Conservation (phyloP, 2,113 vertebrate genomes). For the Coturnix japonica region DNA sequence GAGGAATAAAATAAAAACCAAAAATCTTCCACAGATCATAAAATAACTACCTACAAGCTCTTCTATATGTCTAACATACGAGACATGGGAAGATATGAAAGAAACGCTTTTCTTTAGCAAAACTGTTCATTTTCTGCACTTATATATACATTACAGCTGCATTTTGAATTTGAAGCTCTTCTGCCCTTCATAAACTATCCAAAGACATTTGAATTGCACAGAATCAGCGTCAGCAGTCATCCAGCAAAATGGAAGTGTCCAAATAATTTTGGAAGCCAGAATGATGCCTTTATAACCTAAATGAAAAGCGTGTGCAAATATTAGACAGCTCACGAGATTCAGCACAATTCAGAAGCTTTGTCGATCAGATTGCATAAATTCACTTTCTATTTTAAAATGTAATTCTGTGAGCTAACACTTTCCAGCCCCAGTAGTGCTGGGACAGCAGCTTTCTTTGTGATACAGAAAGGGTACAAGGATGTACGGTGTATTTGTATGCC, state of each 20-base stretch:
- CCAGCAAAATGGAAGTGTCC: not conserved
- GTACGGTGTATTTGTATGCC: not conserved
- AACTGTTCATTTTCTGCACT: not conserved
- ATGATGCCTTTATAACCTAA: slow-evolving; percentile 12
- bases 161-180: not conserved
- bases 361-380: not conserved
- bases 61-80: not conserved
- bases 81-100: not conserved
- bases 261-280: not conserved
- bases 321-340: not conserved
- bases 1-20: not conserved
- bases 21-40: not conserved
- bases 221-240: not conserved
- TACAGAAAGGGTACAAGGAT: not conserved
- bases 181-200: not conserved
- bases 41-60: not conserved
- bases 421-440: not conserved
- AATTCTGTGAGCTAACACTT: slow-evolving; percentile 7
- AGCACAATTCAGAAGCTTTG: not conserved
- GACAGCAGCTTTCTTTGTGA: not conserved
- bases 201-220: not conserved
- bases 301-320: not conserved
- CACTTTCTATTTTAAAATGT: not conserved
- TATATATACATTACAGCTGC: not conserved
- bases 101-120: not conserved